These are phyloP conservation scores for Amaurobius ferox DNA, from an alignment of 2,888 invertebrate species.

Conservation along the genomic window DNA sequence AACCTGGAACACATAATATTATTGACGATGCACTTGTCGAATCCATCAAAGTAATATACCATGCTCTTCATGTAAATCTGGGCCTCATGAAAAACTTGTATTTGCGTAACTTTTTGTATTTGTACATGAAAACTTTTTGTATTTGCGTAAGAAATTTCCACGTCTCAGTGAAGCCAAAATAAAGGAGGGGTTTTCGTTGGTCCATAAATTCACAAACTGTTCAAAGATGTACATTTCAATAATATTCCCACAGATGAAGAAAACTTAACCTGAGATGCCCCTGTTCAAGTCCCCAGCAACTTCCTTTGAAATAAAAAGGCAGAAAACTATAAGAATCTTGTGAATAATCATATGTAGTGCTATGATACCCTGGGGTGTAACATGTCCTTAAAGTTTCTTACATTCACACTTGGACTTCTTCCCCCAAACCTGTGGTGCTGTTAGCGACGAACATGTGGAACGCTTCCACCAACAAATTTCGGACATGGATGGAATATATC, in stretches of 20 bases:
- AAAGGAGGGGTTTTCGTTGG: too few relatives aligned
- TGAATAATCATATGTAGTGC: too few relatives aligned
- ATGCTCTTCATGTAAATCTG: too few relatives aligned
- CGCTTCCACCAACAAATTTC: too few relatives aligned
- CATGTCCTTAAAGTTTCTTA: neutral
- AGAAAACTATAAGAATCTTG: slow-evolving; percentile 15
- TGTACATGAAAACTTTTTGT: neutral
- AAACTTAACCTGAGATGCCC: neutral
- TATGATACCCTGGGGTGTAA: neutral
- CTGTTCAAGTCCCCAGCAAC: too few relatives aligned
- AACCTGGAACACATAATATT: too few relatives aligned
- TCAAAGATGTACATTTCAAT: neutral
- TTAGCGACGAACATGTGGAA: neutral
- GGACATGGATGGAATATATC: slow-evolving; percentile 8
- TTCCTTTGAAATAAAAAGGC: slow-evolving; percentile 4
- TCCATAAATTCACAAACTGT: neutral
- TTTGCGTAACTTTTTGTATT: neutral
- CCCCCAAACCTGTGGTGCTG: neutral
- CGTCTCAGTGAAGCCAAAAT: slow-evolving; percentile 30
- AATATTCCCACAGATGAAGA: neutral
- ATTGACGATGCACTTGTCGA: too few relatives aligned
- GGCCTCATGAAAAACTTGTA: neutral
- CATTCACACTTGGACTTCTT: neutral
- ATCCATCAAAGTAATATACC: too few relatives aligned
- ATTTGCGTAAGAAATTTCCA: neutral